Percentiles rank a stretch among this genome's conserved stretches.
These are phyloP conservation scores for Metopia argyrocephala DNA, from an alignment of 2,888 invertebrate genomes.

Conservation along the genomic window DNA sequence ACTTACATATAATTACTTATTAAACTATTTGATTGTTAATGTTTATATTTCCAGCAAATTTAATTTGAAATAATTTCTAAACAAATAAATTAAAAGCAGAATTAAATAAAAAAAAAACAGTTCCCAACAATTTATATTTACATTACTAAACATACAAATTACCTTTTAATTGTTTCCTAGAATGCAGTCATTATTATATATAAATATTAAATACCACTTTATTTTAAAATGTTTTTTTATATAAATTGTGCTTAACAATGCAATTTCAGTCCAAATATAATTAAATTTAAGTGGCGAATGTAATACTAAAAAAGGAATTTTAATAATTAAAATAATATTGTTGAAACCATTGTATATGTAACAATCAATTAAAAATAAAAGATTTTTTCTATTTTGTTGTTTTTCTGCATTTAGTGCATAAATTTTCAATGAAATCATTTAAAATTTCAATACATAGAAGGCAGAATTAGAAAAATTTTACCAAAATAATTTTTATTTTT, in stretches of 20 bases:
- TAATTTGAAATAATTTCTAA: neutral
- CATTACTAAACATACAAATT: too few relatives aligned
- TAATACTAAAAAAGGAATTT: neutral
- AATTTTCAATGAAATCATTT: conserved; percentile 30
- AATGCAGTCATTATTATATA: too few relatives aligned
- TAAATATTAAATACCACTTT: too few relatives aligned
- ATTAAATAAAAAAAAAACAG: too few relatives aligned
- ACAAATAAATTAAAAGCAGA: neutral
- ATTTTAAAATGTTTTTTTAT: neutral
- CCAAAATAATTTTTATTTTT: too few relatives aligned
- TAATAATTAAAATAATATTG: conserved; percentile 41
- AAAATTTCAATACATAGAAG: neutral
- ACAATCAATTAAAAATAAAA: conserved; percentile 28
- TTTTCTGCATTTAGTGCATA: neutral
- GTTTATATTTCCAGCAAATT: neutral
- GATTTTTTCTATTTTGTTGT: neutral
- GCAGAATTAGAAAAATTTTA: too few relatives aligned
- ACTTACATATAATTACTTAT: neutral
- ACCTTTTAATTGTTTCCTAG: too few relatives aligned
- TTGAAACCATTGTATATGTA: conserved; percentile 29
- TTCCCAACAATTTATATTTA: too few relatives aligned
- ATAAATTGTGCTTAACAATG: conserved; percentile 30
- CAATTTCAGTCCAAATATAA: neutral
- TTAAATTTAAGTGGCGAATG: neutral
- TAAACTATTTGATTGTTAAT: too few relatives aligned